Evolutionary conservation across 2,113 vertebrate species (phyloP).

Genomic region (Labrus mixtus): DNA sequence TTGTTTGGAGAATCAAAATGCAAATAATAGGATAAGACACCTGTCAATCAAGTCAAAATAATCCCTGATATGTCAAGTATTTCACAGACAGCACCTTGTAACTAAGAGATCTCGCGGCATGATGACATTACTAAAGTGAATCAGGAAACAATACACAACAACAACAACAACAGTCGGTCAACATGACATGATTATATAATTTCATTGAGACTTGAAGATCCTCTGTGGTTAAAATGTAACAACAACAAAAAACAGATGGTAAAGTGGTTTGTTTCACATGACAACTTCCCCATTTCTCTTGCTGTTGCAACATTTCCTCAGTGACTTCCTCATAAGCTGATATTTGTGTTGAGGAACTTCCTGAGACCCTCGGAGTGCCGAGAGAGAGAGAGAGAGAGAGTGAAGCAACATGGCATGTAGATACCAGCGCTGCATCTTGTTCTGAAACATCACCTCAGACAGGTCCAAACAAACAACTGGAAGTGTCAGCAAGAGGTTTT

Average conservation of each 20-base stretch:
- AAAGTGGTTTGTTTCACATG: constrained; percentile 6
- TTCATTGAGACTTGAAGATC: background rate
- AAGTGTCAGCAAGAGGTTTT: too few relatives aligned
- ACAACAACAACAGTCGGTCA: background rate
- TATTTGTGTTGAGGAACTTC: constrained; percentile 9
- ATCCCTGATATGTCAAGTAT: background rate
- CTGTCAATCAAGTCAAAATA: background rate
- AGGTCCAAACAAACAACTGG: background rate
- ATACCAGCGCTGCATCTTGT: background rate
- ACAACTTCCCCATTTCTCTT: constrained; percentile 9
- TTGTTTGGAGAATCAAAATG: background rate
- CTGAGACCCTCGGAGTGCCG: background rate
- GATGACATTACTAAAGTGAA: background rate
- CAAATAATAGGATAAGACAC: background rate
- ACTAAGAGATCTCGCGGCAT: background rate
- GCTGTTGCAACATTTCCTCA: constrained; percentile 25
- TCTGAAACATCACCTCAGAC: background rate
- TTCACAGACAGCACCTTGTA: too few relatives aligned
- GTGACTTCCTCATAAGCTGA: constrained; percentile 8
- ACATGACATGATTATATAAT: background rate
- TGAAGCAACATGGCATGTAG: constrained; percentile 3
- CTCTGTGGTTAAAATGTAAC: background rate
- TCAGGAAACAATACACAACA: too few relatives aligned
- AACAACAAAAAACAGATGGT: background rate
- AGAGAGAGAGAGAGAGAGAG: constrained; percentile 3